Conservation (phyloP, 2,797 vertebrate genomes). For the Euthynnus affinis region DNA sequence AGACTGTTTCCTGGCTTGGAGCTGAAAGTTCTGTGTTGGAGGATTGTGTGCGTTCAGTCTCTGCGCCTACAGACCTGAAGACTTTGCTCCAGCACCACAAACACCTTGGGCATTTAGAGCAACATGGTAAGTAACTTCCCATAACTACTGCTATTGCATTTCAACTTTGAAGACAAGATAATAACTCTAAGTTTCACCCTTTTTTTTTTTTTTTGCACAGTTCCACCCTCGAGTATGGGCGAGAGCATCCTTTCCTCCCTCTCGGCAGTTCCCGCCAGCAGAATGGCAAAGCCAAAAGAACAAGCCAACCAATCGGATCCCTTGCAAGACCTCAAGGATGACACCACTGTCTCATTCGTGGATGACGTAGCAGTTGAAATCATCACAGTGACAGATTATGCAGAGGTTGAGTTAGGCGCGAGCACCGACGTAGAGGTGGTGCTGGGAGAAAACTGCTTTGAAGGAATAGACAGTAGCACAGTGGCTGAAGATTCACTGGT, state of each 20-base stretch:
- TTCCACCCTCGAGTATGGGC: conserved; percentile 73
- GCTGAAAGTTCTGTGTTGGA: conserved; percentile 67
- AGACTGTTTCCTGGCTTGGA: conserved; percentile 83
- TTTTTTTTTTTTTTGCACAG: conserved; percentile 48
- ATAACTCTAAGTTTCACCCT: no score
- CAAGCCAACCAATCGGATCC: conserved; percentile 25
- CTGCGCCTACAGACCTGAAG: conserved; percentile 74
- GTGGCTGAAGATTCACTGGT: conserved; percentile 6
- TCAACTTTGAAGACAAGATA: not conserved
- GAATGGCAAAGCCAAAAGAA: conserved; percentile 21
- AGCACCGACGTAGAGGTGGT: conserved; percentile 45
- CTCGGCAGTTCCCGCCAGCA: conserved; percentile 26
- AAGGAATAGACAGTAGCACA: conserved; percentile 6
- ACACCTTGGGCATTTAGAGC: conserved; percentile 63
- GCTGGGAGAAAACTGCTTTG: conserved; percentile 39
- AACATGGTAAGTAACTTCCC: conserved; percentile 65
- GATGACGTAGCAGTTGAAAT: conserved; percentile 68
- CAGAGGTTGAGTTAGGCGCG: conserved; percentile 73
- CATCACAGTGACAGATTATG: conserved; percentile 71
- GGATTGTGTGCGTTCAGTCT: conserved; percentile 73
- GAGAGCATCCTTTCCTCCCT: conserved; percentile 73
- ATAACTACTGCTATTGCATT: not conserved
- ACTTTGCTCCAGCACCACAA: conserved; percentile 79
- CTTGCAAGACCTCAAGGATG: not conserved
- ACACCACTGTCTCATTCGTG: conserved; percentile 50